These are phyloP conservation scores for Saturnia japonica DNA, from an alignment of 2,888 invertebrate genomes.

Conservation along the genomic window DNA sequence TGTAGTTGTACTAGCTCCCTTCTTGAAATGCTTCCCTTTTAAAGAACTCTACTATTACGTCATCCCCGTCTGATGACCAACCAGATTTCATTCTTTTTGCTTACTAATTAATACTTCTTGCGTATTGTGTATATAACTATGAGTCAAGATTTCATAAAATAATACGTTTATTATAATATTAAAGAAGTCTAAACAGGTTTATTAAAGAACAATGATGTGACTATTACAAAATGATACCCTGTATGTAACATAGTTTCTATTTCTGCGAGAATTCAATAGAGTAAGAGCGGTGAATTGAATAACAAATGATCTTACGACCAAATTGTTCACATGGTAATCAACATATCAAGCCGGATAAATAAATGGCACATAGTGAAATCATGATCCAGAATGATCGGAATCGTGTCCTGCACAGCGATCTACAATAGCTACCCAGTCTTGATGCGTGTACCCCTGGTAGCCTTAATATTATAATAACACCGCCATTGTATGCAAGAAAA, in stretches of 20 bases:
- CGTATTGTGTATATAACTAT: neutral
- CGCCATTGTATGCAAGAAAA: slow-evolving; percentile 65
- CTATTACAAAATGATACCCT: slow-evolving; percentile 54
- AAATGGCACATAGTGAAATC: slow-evolving; percentile 64
- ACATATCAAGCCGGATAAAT: slow-evolving; percentile 64
- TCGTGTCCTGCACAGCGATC: slow-evolving; percentile 50
- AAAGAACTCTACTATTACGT: neutral
- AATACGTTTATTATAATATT: neutral
- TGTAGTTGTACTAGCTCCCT: too few relatives aligned
- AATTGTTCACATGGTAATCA: slow-evolving; percentile 73
- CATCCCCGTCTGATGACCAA: neutral
- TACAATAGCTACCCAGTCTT: slow-evolving; percentile 72
- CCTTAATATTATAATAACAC: slow-evolving; percentile 74
- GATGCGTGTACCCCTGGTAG: slow-evolving; percentile 74
- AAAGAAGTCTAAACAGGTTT: neutral
- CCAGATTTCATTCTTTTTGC: neutral
- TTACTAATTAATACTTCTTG: neutral
- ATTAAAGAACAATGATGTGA: slow-evolving; percentile 25
- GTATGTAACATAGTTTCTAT: slow-evolving; percentile 58
- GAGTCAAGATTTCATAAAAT: neutral
- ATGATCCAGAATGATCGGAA: slow-evolving; percentile 64
- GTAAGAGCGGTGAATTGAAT: slow-evolving; percentile 59
- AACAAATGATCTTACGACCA: slow-evolving; percentile 57
- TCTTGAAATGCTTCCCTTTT: too few relatives aligned
- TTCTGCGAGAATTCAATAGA: slow-evolving; percentile 53